Evolutionary conservation across 1,140 invertebrate genomes (phyloP).

Genomic region (Zaprionus africanus): DNA sequence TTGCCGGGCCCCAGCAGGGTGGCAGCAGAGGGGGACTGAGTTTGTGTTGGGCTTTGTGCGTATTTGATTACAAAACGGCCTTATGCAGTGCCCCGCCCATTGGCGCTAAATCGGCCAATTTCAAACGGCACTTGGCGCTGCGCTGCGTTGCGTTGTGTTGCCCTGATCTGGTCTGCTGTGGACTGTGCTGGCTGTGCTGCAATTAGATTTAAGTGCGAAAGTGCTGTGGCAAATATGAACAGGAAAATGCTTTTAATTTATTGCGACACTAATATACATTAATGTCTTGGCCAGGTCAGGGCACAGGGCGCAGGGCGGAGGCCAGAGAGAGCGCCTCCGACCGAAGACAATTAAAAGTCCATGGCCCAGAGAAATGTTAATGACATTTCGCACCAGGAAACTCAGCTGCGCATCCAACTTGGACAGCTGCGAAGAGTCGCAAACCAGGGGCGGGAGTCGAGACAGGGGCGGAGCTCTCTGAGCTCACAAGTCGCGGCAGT

Average conservation of each 20-base stretch:
- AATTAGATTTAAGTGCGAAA: constrained; percentile 77
- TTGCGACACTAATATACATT: constrained; percentile 81
- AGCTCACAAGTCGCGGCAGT: constrained; percentile 51
- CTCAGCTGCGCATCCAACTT: constrained; percentile 23
- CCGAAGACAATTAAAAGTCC: constrained; percentile 80
- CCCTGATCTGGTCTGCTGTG: background rate
- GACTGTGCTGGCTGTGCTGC: constrained; percentile 34
- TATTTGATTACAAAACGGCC: constrained; percentile 66
- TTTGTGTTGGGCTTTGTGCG: constrained; percentile 29
- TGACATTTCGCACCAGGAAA: constrained; percentile 61
- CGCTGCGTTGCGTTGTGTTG: constrained; percentile 1
- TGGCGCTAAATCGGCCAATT: constrained; percentile 44
- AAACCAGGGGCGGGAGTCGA: background rate
- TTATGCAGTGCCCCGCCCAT: constrained; percentile 23
- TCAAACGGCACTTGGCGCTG: constrained; percentile 50
- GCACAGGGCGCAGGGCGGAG: constrained; percentile 19
- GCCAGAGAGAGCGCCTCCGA: constrained; percentile 31
- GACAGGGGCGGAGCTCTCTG: constrained; percentile 1
- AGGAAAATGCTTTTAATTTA: constrained; percentile 82
- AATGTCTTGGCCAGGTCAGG: constrained; percentile 73
- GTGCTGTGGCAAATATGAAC: constrained; percentile 72
- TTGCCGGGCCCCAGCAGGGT: constrained; percentile 13
- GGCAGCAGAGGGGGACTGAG: background rate
- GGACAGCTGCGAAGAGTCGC: constrained; percentile 19
- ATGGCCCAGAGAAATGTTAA: constrained; percentile 82